Percentiles rank a stretch among this genome's conserved stretches.
These are phyloP conservation scores for Cheracebus regulus DNA, from an alignment of 2,797 vertebrate genomes.

Conservation along the genomic window DNA sequence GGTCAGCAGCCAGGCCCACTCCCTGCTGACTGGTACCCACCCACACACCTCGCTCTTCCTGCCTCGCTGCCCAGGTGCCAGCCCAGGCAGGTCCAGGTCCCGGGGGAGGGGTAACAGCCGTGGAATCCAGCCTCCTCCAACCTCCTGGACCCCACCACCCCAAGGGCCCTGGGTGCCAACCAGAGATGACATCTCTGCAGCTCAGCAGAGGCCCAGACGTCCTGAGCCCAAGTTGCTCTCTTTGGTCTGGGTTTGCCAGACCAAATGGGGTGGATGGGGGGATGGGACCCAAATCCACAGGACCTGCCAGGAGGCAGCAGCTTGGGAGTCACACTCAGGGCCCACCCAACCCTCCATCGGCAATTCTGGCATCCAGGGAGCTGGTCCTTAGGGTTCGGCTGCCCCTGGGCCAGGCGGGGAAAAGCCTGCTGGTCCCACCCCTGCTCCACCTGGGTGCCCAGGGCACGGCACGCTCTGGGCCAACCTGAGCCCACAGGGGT, in stretches of 20 bases:
- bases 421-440: not conserved
- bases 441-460: not conserved
- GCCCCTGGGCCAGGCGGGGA: not conserved
- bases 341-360: no score
- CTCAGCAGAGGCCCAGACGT: not conserved
- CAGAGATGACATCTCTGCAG: slow-evolving; percentile 74
- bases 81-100: not conserved
- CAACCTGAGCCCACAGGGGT: not conserved
- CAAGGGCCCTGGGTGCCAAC: slow-evolving; percentile 61
- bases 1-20: not conserved
- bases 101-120: not conserved
- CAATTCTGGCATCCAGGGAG: no score
- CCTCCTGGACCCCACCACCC: not conserved
- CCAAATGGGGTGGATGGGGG: not conserved
- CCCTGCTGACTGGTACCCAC: not conserved
- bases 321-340: rapidly evolving
- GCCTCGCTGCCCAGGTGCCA: not conserved
- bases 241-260: slow-evolving; percentile 58
- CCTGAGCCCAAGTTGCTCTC: slow-evolving; percentile 76
- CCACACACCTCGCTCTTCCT: not conserved
- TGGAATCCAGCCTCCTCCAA: not conserved
- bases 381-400: not conserved
- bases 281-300: not conserved
- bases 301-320: not conserved
- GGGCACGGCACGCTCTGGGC: rapidly evolving